Evolutionary conservation across 2,888 invertebrate genomes (phyloP), one percentile per base, ranked within the genome.

Genomic region (Drosophila diplacantha): DNA sequence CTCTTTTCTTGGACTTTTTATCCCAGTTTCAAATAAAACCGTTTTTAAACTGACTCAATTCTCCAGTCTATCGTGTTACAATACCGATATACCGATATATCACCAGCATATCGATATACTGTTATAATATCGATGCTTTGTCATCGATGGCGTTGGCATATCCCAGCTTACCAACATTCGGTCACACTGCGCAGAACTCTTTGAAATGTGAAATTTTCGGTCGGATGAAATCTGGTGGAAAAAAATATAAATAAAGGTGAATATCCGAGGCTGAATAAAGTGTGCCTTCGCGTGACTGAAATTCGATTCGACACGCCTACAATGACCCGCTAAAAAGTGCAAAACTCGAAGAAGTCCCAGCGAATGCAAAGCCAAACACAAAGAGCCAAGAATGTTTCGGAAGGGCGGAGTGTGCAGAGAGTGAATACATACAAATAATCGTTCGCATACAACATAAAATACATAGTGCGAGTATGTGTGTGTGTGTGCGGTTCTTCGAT

Each of bases 371-470:
- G 18, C 20, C 47, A 47, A 56, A 47, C 52, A 63, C 63, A 63
- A 62, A 58, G 55, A 38, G 32, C 32, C 54, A 54, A 46, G 41
- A 58, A 58, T 59, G 58, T 44, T 44, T 59, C 44, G 59, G 43
- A 59, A 58, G 59, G 58, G 58, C 58, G 58, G 44, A 44, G 44
- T 18, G 61, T 61, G 63, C 63, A 62, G 41, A 35, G 62, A 52
- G 64, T 44, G 51, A 32, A 46, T 59, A 59, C 59, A 59, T 60
- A 60, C 34, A 35, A 55, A 56, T 29, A 57, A 39, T 24, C 8
- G 29, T 6, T 20, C 6, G 14, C 29, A 32, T 18, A 32, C 18
- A 64, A 51, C 29, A 51, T 34, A 49, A 22, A 46, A n/a, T 34
- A 51, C 29, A 51, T 29, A 41, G 16, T 18, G 11, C 29, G 11